phyloP scores from a whole-genome alignment of 2,113 vertebrate genomes.

The Salvelinus fontinalis region DNA sequence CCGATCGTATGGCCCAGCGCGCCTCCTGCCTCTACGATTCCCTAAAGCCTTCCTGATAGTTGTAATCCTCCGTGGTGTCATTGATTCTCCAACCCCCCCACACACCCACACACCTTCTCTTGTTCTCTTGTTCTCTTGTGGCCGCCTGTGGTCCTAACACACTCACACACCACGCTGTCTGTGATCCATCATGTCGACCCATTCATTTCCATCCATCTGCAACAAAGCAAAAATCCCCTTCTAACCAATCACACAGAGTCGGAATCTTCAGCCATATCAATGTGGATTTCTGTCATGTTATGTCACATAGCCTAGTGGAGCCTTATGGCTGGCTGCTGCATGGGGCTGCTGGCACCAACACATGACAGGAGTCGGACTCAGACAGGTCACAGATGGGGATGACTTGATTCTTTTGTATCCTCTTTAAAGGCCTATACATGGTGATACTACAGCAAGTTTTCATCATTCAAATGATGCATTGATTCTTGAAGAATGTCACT shows the following conservation, averaged over 20 bases:
- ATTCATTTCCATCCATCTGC: conserved; percentile 39
- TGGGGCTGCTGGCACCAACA: conserved; percentile 19
- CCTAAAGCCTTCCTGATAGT: conserved; percentile 41
- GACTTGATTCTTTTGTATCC: too few relatives aligned
- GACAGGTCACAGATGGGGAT: too few relatives aligned
- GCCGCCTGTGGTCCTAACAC: conserved; percentile 14
- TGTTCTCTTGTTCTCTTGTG: too few relatives aligned
- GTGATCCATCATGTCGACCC: conserved; percentile 19
- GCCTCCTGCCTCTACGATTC: conserved; percentile 36
- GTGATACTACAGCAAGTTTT: too few relatives aligned
- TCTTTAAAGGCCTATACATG: too few relatives aligned
- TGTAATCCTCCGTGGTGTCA: conserved; percentile 42
- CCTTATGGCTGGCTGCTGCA: background rate
- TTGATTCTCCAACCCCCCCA: conserved; percentile 23
- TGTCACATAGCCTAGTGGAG: conserved; percentile 21
- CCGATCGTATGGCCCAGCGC: conserved; percentile 12
- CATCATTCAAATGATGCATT: too few relatives aligned
- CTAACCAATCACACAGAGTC: conserved; percentile 9
- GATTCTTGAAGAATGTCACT: too few relatives aligned
- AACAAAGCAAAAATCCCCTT: conserved; percentile 40
- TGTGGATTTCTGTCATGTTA: conserved; percentile 49
- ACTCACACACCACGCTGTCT: conserved; percentile 7
- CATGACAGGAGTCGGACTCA: conserved; percentile 23
- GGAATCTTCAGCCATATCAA: conserved; percentile 36
- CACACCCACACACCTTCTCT: background rate